These are phyloP conservation scores for Hipparchia sbordonii DNA, from an alignment of 2,888 invertebrate species.

Conservation along the genomic window DNA sequence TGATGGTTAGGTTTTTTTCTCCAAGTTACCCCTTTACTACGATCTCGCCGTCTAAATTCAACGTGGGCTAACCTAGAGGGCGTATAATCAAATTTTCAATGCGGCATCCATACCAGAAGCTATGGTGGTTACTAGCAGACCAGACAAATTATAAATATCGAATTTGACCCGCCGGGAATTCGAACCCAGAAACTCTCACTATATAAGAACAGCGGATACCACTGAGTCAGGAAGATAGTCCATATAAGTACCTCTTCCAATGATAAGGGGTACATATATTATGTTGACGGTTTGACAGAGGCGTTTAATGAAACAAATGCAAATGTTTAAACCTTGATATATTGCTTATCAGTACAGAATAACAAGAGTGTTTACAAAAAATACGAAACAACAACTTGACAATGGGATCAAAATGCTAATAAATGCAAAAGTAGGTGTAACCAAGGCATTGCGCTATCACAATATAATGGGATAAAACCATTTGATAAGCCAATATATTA, in stretches of 20 bases:
- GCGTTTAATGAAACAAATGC: conserved; percentile 41
- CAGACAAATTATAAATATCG: no score
- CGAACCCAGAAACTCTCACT: no score
- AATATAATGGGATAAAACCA: conserved; percentile 55
- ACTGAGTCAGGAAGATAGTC: neutral
- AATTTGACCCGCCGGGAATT: no score
- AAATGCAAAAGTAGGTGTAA: conserved; percentile 74
- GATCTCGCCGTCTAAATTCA: no score
- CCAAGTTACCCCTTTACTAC: no score
- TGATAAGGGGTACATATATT: neutral
- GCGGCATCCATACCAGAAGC: no score
- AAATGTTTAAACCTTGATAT: conserved; percentile 74
- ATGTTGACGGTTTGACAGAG: neutral
- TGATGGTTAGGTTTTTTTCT: no score
- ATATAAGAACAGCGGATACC: no score
- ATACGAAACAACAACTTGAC: conserved; percentile 69
- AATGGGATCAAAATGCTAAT: conserved; percentile 77
- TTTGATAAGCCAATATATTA: conserved; percentile 74
- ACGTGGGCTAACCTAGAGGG: no score
- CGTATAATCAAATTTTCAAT: no score
- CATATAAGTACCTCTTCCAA: neutral
- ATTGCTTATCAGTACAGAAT: conserved; percentile 82
- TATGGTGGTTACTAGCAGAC: no score
- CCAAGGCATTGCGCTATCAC: conserved; percentile 79
- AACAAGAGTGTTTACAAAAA: conserved; percentile 76